Evolutionary conservation across 2,888 invertebrate species (phyloP).

Genomic region (Phrixothrix hirtus): DNA sequence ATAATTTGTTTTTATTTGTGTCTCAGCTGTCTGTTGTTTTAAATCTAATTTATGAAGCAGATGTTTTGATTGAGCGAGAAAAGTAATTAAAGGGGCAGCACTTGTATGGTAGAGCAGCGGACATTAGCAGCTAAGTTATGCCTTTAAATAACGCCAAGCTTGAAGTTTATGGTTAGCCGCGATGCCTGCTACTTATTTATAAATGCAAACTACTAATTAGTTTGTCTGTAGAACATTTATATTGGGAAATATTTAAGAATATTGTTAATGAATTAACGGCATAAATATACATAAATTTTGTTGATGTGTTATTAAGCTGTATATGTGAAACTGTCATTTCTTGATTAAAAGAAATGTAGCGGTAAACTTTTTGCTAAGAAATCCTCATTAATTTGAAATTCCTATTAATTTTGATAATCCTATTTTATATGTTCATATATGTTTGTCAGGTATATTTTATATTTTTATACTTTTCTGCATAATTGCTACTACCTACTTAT

Average conservation of each 20-base stretch:
- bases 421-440: conserved; percentile 4
- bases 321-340: conserved; percentile 6
- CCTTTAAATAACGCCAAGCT: conserved; percentile 30
- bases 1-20: conserved; percentile 29
- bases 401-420: conserved; percentile 7
- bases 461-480: no score
- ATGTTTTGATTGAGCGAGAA: conserved; percentile 38
- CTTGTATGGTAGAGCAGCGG: conserved; percentile 31
- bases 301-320: conserved; percentile 15
- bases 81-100: conserved; percentile 37
- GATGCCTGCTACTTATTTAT: conserved; percentile 28
- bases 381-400: conserved; percentile 6
- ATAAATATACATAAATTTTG: conserved; percentile 19
- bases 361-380: conserved; percentile 2
- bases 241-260: conserved; percentile 27
- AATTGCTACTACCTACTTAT: no score
- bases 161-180: conserved; percentile 31
- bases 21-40: conserved; percentile 34
- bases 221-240: conserved; percentile 25
- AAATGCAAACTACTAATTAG: conserved; percentile 35
- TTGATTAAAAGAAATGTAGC: conserved; percentile 10
- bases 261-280: conserved; percentile 30
- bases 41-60: conserved; percentile 37
- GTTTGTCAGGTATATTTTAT: background rate
- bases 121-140: conserved; percentile 31